Evolutionary conservation across 2,113 vertebrate species (phyloP), one percentile per base, ranked within the genome.

Genomic region (Strix uralensis): DNA sequence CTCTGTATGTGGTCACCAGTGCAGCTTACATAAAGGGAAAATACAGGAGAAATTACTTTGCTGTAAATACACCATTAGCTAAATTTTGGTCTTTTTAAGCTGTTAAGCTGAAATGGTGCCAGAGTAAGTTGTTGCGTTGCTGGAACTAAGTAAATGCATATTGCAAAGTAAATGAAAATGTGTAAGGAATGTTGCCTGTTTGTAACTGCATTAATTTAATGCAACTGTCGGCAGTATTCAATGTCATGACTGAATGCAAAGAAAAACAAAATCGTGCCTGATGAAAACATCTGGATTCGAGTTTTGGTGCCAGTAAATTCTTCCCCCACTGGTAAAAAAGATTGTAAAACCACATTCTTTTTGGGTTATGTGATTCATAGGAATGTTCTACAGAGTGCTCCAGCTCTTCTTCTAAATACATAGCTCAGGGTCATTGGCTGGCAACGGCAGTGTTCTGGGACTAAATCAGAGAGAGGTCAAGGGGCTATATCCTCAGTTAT

Each of bases 271-370:
- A 91, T 73, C 10, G 21, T 85, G 92, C 82, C 96, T 96, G 96
- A 90, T 55, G 84, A 92, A 96, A 97, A 97, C 97, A 97, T 98
- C 97, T 98, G 97, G 96, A 95, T 95, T 93, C 83, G 91, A 93
- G 82, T 96, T 95, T 91, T 42, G 80, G 52, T 97, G 96, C 95
- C 97, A 97, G 94, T 88, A 96, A 97, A 95, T 94, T 93, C 89
- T 93, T 95, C 92, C 94, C 85, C 80, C 87, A 70, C 84, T 94
- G 88, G 90, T 91, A 85, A 94, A 92, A 94, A 88, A 84, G 69
- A 91, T 38, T 96, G 85, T 96, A 95, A 94, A 94, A 88, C 91
- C 65, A 84, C 95, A 97, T 97, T 97, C 94, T 96, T 96, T 73
- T 67, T 1, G 90, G 73, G 72, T 95, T 93, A 82, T 91, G 92